Evolutionary conservation across 1,140 invertebrate species (phyloP), one percentile per base, ranked within the genome.

Genomic region (Atopsyche davidsoni): DNA sequence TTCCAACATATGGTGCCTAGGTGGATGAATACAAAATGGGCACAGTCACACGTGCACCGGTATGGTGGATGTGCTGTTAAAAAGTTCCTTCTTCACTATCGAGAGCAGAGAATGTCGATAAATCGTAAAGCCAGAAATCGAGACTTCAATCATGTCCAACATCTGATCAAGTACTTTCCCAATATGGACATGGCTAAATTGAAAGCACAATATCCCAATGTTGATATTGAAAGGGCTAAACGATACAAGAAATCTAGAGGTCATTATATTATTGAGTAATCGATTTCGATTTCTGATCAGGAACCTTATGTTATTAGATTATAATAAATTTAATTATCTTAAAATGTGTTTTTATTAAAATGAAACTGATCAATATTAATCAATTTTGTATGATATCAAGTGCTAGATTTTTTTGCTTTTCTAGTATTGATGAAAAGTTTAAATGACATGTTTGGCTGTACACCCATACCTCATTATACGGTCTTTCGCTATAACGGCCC

Each of bases 191-290:
- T 83, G 61, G 78, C 85, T 51, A 73, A 79, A 40, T 52, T 93
- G 10, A 79, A 85, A 66, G 69, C 79, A 54, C 69, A 85, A 62
- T 92, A 83, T 73, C 89, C 90, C 10, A 66, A 82, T 67, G 80
- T 89, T 11, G 75, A 92, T 68, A 68, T 92, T 50, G 79, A 87
- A 50, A 81, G 78, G 67, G 64, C 80, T 0, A 78, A 75, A 58
- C 59, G 61, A 2, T 63, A 60, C 34, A 75, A 72, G 51, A 80
- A 76, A 66, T 63, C 75, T 10, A 70, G 76, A 53, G 81, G 83
- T 35, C 80, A 86, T 70, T 79, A 59, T 68, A 62, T 75, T 28
- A 75, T 75, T 19, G 69, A 76, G 57, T 67, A 66, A 58, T 72
- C 18, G 22, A 11, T n/a, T 14, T 24, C 17, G 19, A 21, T 1